These are phyloP conservation scores for Ophiodon elongatus DNA, from an alignment of 2,113 vertebrate species.

Conservation along the genomic window DNA sequence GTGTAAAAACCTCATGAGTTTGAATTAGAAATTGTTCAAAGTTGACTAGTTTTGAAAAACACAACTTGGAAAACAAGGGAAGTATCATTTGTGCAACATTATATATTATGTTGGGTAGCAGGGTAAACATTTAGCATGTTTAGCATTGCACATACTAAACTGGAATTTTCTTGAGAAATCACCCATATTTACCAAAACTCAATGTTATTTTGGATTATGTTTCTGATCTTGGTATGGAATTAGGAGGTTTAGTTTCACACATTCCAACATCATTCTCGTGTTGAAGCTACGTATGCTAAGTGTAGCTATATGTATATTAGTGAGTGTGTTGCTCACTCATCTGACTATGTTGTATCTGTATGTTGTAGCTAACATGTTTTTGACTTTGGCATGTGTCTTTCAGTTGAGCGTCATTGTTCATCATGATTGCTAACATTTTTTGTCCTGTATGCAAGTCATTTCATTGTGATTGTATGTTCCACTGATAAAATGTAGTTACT, in stretches of 20 bases:
- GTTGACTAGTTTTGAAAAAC: not conserved
- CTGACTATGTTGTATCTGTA: not conserved
- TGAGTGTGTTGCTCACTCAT: not conserved
- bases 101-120: not conserved
- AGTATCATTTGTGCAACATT: not conserved
- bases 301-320: not conserved
- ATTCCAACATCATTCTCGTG: not conserved
- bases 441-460: slow-evolving; percentile 24
- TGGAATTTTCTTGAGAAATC: not conserved
- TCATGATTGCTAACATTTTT: slow-evolving; percentile 37
- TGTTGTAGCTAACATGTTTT: slow-evolving; percentile 31
- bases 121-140: not conserved
- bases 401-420: slow-evolving; percentile 21
- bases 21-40: not conserved
- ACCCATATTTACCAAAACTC: not conserved
- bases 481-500: not conserved
- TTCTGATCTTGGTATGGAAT: not conserved
- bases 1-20: not conserved
- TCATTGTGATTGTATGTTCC: slow-evolving; percentile 4
- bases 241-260: not conserved
- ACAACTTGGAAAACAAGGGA: not conserved
- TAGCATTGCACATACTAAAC: not conserved
- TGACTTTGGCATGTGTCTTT: slow-evolving; percentile 59
- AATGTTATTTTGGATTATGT: not conserved
- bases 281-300: not conserved